Conservation (phyloP, 2,113 vertebrate genomes). For the Synodontis membranacea region DNA sequence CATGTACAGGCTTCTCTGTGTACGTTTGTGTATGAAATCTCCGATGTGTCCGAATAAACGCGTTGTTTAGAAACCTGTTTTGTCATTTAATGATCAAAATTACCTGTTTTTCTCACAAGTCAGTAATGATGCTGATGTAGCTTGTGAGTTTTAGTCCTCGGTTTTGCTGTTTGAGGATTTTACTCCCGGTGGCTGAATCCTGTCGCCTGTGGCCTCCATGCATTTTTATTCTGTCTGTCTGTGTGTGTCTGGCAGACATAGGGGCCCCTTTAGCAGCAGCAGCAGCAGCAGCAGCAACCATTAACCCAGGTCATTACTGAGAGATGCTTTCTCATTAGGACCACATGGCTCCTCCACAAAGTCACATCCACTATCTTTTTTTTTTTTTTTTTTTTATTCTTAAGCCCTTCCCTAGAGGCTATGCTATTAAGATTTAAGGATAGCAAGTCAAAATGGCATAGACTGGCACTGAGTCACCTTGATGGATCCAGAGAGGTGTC, state of each 20-base stretch:
- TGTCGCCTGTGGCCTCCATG: conserved; percentile 38
- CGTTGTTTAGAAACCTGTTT: neutral
- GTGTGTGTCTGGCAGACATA: conserved; percentile 51
- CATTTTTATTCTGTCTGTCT: conserved; percentile 46
- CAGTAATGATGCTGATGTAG: neutral
- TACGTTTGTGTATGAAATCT: neutral
- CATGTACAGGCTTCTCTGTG: neutral
- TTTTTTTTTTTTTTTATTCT: neutral
- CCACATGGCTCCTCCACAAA: conserved; percentile 53
- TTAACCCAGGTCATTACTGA: conserved; percentile 60
- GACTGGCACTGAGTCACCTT: conserved; percentile 22
- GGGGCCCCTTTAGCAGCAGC: conserved; percentile 48
- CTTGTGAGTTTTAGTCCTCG: neutral
- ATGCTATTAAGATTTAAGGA: neutral
- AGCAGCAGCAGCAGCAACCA: conserved; percentile 31
- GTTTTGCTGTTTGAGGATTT: conserved; percentile 21
- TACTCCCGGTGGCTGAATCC: conserved; percentile 24
- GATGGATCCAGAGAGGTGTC: conserved; percentile 34
- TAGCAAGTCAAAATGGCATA: neutral
- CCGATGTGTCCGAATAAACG: neutral
- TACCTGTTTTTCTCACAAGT: neutral
- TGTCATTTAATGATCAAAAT: neutral
- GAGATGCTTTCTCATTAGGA: conserved; percentile 56
- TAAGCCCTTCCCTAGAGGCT: neutral
- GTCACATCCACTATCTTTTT: conserved; percentile 39